Evolutionary conservation across 2,113 vertebrate species (phyloP).

Genomic region (Agelaius phoeniceus): DNA sequence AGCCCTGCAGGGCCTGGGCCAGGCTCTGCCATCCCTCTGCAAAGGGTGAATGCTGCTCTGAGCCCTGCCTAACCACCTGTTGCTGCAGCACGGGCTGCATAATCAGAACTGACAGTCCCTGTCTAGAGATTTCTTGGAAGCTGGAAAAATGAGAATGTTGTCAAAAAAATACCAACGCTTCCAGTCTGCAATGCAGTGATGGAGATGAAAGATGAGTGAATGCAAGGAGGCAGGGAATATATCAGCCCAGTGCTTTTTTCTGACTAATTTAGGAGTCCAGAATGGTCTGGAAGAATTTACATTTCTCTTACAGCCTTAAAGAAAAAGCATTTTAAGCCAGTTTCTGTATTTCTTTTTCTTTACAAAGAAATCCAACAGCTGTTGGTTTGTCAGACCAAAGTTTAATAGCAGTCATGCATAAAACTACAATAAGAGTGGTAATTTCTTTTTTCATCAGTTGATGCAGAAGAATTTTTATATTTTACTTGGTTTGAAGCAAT

Average conservation of each 20-base stretch:
- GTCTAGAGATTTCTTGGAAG: slow-evolving; percentile 13
- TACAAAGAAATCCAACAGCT: neutral
- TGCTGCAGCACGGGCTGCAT: neutral
- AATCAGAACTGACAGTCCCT: neutral
- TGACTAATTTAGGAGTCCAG: slow-evolving; percentile 10
- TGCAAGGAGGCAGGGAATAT: neutral
- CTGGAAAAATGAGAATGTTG: neutral
- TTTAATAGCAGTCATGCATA: neutral
- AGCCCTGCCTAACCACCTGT: neutral
- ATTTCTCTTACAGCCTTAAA: neutral
- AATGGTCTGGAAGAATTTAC: neutral
- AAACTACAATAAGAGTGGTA: neutral
- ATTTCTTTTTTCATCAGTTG: neutral
- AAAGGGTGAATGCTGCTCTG: neutral
- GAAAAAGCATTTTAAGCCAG: neutral
- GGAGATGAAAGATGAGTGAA: slow-evolving; percentile 10
- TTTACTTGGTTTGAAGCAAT: neutral
- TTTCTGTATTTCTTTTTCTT: neutral
- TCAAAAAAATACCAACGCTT: neutral
- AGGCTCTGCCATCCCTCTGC: neutral
- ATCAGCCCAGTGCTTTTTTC: slow-evolving; percentile 6
- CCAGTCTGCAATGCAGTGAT: neutral
- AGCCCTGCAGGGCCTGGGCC: neutral
- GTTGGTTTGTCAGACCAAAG: neutral
- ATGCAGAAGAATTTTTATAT: neutral